Evolutionary conservation across 2,113 vertebrate species (phyloP).

Genomic region (Nanorana parkeri): DNA sequence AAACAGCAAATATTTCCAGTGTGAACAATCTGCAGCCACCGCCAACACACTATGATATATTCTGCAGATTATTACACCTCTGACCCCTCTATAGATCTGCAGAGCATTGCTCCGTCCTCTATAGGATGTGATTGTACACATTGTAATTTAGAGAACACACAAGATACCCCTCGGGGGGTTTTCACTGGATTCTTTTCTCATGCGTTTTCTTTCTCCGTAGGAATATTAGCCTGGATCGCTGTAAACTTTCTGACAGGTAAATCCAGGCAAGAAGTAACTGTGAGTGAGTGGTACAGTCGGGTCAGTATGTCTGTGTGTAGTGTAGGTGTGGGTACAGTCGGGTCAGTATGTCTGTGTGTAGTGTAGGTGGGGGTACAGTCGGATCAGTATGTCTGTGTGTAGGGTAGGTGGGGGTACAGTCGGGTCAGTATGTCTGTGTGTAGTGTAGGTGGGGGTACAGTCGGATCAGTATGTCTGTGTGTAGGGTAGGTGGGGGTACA

Average conservation of each 20-base stretch:
- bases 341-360: not conserved
- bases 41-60: not conserved
- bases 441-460: too few relatives aligned
- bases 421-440: not conserved
- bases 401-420: not conserved
- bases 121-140: too few relatives aligned
- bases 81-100: too few relatives aligned
- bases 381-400: not conserved
- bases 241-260: constrained; percentile 98
- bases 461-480: not conserved
- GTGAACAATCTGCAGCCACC: not conserved
- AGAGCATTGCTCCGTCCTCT: too few relatives aligned
- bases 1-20: too few relatives aligned
- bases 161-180: too few relatives aligned
- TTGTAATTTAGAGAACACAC: too few relatives aligned
- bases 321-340: not conserved
- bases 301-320: not conserved
- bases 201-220: constrained; percentile 72
- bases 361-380: too few relatives aligned
- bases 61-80: too few relatives aligned
- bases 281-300: not conserved
- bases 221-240: constrained; percentile 96
- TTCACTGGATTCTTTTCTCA: not conserved
- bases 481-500: not conserved
- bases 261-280: constrained; percentile 1